Conservation (phyloP, 2,797 vertebrate species). For the Ptychobarbus kaznakovi region DNA sequence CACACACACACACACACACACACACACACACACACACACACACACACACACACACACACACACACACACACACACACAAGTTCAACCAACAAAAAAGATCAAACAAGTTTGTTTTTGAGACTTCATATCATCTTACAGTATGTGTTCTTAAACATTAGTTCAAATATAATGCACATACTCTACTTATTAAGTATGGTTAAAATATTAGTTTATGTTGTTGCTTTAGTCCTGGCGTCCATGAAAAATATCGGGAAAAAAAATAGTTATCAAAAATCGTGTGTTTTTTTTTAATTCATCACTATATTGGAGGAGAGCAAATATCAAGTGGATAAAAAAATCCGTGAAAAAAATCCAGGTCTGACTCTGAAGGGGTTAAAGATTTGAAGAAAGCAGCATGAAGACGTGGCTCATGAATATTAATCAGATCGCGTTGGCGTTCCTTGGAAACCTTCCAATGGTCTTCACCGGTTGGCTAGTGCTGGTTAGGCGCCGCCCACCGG, state of each 20-base stretch:
- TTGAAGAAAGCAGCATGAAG: not conserved
- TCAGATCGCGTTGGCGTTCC: not conserved
- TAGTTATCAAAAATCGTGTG: not conserved
- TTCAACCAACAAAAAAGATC: not conserved
- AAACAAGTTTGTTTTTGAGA: not conserved
- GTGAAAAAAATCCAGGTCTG: not conserved
- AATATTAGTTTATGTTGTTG: not conserved
- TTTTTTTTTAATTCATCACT: not conserved
- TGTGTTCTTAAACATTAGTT: not conserved
- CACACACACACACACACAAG: constrained; percentile 1
- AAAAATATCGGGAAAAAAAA: no score
- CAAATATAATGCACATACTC: not conserved
- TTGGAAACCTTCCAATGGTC: not conserved
- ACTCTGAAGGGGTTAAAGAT: not conserved
- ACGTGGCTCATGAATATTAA: not conserved
- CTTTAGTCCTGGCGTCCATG: not conserved
- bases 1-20: no score
- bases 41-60: constrained; percentile 16
- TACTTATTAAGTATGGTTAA: not conserved
- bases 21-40: no score
- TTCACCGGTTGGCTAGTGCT: not conserved
- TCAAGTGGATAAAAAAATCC: not conserved
- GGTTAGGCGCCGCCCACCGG: not conserved
- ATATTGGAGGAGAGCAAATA: not conserved
- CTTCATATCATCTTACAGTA: not conserved